Conservation (phyloP, 1,140 invertebrate genomes). For the Reticulitermes speratus region DNA sequence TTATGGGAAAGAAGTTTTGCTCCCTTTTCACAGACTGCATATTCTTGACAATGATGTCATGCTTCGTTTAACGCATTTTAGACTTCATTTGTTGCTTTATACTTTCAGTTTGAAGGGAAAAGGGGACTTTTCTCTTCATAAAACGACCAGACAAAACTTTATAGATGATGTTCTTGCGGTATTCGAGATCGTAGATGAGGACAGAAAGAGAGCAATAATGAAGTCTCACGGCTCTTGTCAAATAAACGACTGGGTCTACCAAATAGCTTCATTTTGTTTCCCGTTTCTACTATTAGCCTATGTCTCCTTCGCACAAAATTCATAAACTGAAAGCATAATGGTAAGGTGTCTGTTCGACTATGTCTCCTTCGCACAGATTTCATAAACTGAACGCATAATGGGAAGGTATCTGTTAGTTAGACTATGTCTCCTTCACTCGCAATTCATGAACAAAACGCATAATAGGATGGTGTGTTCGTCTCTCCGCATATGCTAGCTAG, state of each 20-base stretch:
- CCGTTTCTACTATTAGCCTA: background rate
- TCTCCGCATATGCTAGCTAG: no score
- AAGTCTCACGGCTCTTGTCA: background rate
- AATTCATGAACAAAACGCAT: no score
- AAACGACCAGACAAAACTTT: background rate
- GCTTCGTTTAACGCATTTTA: conserved; percentile 15
- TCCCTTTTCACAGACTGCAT: background rate
- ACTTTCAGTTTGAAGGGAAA: background rate
- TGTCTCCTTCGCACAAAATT: background rate
- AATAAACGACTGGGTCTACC: background rate
- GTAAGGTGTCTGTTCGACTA: no score
- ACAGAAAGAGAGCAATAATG: background rate
- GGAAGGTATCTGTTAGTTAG: no score
- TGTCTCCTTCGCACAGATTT: no score
- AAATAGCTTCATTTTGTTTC: background rate
- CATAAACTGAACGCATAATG: no score
- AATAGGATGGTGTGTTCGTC: no score
- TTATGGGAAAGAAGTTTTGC: background rate
- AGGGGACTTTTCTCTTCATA: background rate
- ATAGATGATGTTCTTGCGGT: background rate
- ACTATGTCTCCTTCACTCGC: no score
- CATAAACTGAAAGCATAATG: no score
- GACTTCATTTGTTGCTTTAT: conserved; percentile 8
- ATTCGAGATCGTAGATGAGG: background rate
- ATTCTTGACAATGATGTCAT: background rate